Conservation (phyloP, 2,113 vertebrate genomes). For the Vulpes ferrilata region DNA sequence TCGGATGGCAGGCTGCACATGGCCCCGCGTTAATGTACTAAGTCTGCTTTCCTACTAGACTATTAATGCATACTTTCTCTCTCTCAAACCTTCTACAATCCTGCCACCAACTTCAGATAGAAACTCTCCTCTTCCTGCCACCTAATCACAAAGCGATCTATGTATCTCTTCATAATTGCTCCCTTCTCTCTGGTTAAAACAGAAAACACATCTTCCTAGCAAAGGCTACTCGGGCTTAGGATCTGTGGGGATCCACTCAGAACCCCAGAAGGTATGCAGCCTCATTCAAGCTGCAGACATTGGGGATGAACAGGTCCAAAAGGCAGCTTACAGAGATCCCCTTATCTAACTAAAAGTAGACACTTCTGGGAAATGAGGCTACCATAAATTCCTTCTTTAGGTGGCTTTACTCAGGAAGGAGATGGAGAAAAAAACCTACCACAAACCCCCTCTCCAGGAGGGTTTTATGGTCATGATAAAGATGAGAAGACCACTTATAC, state of each 20-base stretch:
- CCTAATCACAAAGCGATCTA: neutral
- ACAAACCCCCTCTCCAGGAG: neutral
- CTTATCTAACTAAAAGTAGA: neutral
- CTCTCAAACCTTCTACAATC: neutral
- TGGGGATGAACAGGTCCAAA: neutral
- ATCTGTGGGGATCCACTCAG: neutral
- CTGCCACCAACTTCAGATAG: neutral
- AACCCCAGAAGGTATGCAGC: neutral
- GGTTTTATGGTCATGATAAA: neutral
- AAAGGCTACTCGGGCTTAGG: neutral
- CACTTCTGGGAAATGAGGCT: neutral
- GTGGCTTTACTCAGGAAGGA: neutral
- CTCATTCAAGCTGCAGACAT: neutral
- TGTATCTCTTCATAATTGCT: neutral
- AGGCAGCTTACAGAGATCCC: neutral
- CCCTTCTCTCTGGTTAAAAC: neutral
- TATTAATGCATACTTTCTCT: neutral
- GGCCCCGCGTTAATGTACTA: neutral
- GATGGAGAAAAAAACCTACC: neutral
- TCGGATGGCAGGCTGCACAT: neutral
- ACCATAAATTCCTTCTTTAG: neutral
- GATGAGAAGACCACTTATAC: neutral
- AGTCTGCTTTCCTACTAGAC: neutral
- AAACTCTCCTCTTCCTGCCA: neutral
- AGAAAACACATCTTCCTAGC: neutral